These are phyloP conservation scores for Coenonympha glycerion DNA, from an alignment of 2,888 invertebrate species.

Conservation along the genomic window DNA sequence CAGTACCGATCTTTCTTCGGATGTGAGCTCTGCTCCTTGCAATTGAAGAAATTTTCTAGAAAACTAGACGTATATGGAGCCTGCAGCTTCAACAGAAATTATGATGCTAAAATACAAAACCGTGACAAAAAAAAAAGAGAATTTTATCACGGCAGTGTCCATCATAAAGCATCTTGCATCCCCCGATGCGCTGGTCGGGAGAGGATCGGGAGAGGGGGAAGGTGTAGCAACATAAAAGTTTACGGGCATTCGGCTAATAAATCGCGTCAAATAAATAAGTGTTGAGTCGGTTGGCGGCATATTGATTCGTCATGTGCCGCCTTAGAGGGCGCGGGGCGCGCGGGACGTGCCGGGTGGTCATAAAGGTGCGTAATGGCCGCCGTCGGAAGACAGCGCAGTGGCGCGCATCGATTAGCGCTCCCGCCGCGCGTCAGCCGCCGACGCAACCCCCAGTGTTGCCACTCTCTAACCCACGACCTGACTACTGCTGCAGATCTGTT, in stretches of 20 bases:
- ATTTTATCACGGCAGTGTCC: conserved; percentile 67
- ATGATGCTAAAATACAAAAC: conserved; percentile 68
- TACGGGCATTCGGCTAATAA: conserved; percentile 75
- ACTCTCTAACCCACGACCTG: not conserved
- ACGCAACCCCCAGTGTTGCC: conserved; percentile 51
- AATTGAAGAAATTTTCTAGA: too few relatives aligned
- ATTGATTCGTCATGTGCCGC: conserved; percentile 77
- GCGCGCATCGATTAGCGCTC: conserved; percentile 82
- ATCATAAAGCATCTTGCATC: conserved; percentile 63
- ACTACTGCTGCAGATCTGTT: too few relatives aligned
- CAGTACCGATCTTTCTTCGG: too few relatives aligned
- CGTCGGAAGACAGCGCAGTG: conserved; percentile 81
- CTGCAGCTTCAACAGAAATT: too few relatives aligned
- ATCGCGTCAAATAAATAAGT: conserved; percentile 76
- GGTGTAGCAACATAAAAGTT: conserved; percentile 71
- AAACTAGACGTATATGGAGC: too few relatives aligned
- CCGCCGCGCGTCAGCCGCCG: conserved; percentile 67
- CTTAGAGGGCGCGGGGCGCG: conserved; percentile 45
- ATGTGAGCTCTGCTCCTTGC: too few relatives aligned
- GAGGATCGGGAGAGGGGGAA: conserved; percentile 32
- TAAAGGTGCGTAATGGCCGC: conserved; percentile 86
- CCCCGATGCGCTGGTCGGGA: conserved; percentile 42
- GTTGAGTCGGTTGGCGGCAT: conserved; percentile 76
- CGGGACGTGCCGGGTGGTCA: conserved; percentile 68
- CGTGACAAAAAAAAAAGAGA: conserved; percentile 61